These are phyloP conservation scores for Bellardia pandia DNA, from an alignment of 2,888 invertebrate species.

Conservation along the genomic window DNA sequence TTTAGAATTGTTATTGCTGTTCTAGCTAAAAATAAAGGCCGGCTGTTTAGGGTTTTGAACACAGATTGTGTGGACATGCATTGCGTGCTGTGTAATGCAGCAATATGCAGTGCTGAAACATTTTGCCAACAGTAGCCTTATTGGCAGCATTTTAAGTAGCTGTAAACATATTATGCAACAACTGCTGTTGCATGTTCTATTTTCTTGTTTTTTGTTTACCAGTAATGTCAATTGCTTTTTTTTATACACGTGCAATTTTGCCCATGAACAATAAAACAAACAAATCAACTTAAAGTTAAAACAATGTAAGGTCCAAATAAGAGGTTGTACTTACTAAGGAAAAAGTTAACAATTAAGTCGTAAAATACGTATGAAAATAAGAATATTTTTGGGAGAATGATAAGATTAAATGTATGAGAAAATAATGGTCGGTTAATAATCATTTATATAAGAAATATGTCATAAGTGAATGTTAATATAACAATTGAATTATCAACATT, in stretches of 20 bases:
- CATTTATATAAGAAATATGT: too few species aligned
- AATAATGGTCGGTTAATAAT: too few species aligned
- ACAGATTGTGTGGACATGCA: conserved; percentile 25
- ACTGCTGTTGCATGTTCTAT: conserved; percentile 65
- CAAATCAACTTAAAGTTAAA: too few species aligned
- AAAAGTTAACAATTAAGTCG: too few species aligned
- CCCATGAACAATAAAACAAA: not conserved
- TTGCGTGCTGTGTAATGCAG: conserved; percentile 59
- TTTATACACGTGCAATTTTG: not conserved
- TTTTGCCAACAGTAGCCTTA: conserved; percentile 69
- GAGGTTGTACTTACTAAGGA: too few species aligned
- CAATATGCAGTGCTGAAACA: conserved; percentile 43
- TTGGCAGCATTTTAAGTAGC: conserved; percentile 74
- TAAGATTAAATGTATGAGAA: too few species aligned
- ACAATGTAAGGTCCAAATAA: too few species aligned
- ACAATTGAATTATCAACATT: not conserved
- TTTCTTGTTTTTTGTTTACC: conserved; percentile 59
- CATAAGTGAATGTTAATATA: too few species aligned
- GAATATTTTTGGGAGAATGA: too few species aligned
- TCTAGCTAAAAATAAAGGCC: conserved; percentile 43
- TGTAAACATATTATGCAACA: conserved; percentile 77
- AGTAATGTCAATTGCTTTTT: conserved; percentile 19
- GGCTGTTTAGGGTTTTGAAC: conserved; percentile 47
- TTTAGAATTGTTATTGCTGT: not conserved
- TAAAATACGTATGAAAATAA: too few species aligned